Evolutionary conservation across 2,888 invertebrate genomes (phyloP), one percentile per base, ranked within the genome.

Genomic region (Scrobipalpa atriplicella): DNA sequence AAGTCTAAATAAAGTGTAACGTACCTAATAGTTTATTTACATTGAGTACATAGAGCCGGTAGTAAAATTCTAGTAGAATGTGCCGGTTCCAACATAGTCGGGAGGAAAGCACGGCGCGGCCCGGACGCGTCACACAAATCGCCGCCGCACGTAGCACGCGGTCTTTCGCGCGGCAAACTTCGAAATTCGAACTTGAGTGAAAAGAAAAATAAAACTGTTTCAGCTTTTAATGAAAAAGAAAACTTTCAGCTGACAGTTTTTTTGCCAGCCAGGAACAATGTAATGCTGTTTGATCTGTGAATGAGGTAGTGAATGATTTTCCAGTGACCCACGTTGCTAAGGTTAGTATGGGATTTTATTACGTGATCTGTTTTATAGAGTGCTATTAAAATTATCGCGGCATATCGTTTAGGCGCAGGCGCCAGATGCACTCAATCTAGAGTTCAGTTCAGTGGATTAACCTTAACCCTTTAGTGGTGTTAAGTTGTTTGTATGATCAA

Each of bases 51-150:
- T 65, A 51, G n/a, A 36, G 36, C 29, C 75, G 77, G 79, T 78
- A 80, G 81, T 81, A 77, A 78, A 79, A 80, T 78, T 78, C 74
- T 78, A 79, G 78, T 80, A 74, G 77, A 76, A 77, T 76, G 76
- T 78, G 78, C 75, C 76, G 78, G 78, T 72, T 71, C 75, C 72
- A 73, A 74, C 74, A 86, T 87, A 90, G 88, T 90, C 87, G 85
- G 83, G 76, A 78, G 77, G 77, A 82, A 80, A 81, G 73, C 85
- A 83, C 84, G 85, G 75, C 73, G 70, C 81, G 69, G 84, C 68
- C 70, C 81, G 83, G 86, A 86, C 89, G 89, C 83, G 83, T 13
- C 38, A 38, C 63, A 16, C 76, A 72, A 70, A 75, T 75, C 74
- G 72, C 70, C 77, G 75, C 73, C 68, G 69, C 77, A 74, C 19